A percentile compares a stretch with the other conserved stretches of the same genome.
phyloP scores from a whole-genome alignment of 2,113 vertebrate genomes.

The Loxodonta africana region DNA sequence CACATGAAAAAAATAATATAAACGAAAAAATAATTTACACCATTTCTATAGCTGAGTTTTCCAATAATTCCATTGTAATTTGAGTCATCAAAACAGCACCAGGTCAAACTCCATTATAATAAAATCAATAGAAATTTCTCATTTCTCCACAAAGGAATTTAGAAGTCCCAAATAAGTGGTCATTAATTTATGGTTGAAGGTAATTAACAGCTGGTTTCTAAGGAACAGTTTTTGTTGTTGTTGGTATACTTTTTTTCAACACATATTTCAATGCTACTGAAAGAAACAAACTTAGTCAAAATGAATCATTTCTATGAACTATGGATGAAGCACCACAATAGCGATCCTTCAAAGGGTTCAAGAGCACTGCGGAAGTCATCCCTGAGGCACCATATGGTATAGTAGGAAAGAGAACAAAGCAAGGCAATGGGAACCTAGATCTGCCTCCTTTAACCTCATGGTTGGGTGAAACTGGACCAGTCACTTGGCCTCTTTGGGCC shows the following conservation, averaged over 20 bases:
- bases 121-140: neutral
- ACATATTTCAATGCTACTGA: slow-evolving; percentile 34
- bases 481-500: neutral
- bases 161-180: slow-evolving; percentile 9
- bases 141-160: slow-evolving; percentile 35
- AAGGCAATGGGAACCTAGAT: neutral
- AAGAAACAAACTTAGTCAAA: slow-evolving; percentile 22
- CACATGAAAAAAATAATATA: slow-evolving; percentile 51
- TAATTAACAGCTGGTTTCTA: neutral
- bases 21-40: slow-evolving; percentile 60
- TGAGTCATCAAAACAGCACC: slow-evolving; percentile 45
- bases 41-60: slow-evolving; percentile 41
- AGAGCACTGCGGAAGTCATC: neutral
- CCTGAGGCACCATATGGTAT: rapidly evolving
- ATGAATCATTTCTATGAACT: neutral
- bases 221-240: neutral
- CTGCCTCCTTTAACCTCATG: neutral
- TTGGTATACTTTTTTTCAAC: neutral
- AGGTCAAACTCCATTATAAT: slow-evolving; percentile 46
- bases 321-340: neutral
- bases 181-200: slow-evolving; percentile 10
- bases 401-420: neutral
- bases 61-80: slow-evolving; percentile 19
- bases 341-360: neutral
- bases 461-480: neutral